A percentile compares a stretch with the other conserved stretches of the same genome.
phyloP scores from a whole-genome alignment of 1,140 invertebrate species.

The Choristoneura fumiferana region DNA sequence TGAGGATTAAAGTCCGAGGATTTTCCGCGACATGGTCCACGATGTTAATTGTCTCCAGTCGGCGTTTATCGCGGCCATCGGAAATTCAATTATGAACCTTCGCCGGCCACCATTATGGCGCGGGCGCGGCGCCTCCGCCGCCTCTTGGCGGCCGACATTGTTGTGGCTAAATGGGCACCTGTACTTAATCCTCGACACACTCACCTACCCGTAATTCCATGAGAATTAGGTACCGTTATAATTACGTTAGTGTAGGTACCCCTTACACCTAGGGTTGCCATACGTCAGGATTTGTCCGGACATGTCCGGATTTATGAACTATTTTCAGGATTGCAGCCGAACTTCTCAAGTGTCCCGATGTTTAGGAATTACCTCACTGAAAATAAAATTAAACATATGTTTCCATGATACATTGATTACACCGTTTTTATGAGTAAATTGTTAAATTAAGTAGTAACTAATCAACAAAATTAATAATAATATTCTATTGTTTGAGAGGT shows the following conservation, averaged over 20 bases:
- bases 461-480: too few relatives aligned
- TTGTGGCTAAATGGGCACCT: slow-evolving; percentile 6
- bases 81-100: slow-evolving; percentile 53
- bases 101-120: slow-evolving; percentile 22
- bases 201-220: slow-evolving; percentile 4
- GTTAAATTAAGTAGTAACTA: too few relatives aligned
- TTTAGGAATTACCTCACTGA: too few relatives aligned
- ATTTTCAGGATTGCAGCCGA: too few relatives aligned
- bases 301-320: too few relatives aligned
- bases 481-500: too few relatives aligned
- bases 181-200: slow-evolving; percentile 3
- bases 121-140: neutral
- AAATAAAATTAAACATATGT: too few relatives aligned
- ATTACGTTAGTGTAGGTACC: slow-evolving; percentile 1
- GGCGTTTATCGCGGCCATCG: slow-evolving; percentile 44
- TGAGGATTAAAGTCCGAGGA: slow-evolving; percentile 38
- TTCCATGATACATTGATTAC: too few relatives aligned
- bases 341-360: too few relatives aligned
- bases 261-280: too few relatives aligned
- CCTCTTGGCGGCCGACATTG: slow-evolving; percentile 2
- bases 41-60: slow-evolving; percentile 40
- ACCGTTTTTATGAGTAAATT: too few relatives aligned
- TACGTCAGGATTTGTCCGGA: too few relatives aligned
- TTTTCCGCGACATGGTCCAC: slow-evolving; percentile 35
- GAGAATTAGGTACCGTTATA: neutral